Evolutionary conservation across 2,888 invertebrate species (phyloP), one percentile per base, ranked within the genome.

Genomic region (Nephrotoma flavescens): DNA sequence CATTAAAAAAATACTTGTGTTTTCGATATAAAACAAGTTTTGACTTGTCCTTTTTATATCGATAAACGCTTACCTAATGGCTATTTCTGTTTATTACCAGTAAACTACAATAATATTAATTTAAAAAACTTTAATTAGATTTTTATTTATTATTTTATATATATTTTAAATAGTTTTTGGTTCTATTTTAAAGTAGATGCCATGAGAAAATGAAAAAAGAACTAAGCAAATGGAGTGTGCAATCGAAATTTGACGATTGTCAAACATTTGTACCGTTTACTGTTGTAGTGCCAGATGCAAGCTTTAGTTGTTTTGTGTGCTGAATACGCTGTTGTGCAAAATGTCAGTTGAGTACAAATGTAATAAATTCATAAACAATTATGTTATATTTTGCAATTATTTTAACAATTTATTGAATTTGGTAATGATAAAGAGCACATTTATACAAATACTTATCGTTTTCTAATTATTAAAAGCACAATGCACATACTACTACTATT

Each of bases 121-220:
- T 41, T 84, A 42, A 42, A 83, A 41, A 84, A 42, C 84, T 84
- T 84, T 84, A 15, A 0, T 42, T 84, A 84, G 42, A 84, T 42
- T 84, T 84, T 83, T n/a, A 84, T 83, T 11, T 83, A 83, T 83
- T 83, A 41, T 71, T 31, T 71, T 71, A 71, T 19, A 11, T 31
- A 71, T 84, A 84, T 84, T 42, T 83, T 84, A n/a, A 84, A 83
- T 83, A 84, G 84, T 84, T 42, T 84, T 84, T 84, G n/a, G 42
- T 42, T 42, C 84, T 41, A 42, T 84, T 84, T 6, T 84, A 71
- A 41, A 84, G n/a, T 84, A 84, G 42, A 84, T 42, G 84, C 84
- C 41, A 84, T 84, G 84, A 19, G 19, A 84, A 84, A 84, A 84
- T 42, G n/a, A 42, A 84, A 41, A 84, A 84, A 42, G 84, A 84